Base-by-base conservation (phyloP, 2,797 vertebrate species). In the Cheirogaleus major region DNA sequence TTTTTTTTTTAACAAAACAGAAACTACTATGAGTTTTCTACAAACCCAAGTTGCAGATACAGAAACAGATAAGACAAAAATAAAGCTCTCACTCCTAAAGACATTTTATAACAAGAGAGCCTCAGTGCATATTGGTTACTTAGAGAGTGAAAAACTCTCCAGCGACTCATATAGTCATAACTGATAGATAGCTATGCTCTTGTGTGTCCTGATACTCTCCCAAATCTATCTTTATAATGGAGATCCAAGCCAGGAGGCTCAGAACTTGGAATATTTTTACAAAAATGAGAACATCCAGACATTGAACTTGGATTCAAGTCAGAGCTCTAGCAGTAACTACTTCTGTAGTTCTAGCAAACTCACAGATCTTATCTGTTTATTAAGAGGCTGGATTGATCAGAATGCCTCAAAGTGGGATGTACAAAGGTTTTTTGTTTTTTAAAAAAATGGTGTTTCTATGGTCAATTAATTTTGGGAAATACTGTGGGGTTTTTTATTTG, bases 1-100 rank as follows among this genome's bases (percentile, higher is more conserved):
- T 95, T 94, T 91, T 20, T 45, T 96, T 96, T 95, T 95, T 55
- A 69, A 91, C 35, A 96, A 97, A 95, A 72, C 9, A 82, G 57
- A 81, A 1, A 0, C 38, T 81, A 13, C 73, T 57, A 88, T 95
- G n/a, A 32, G 0, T 65, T 96, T 0, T 1, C 70, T 41, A 57
- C 61, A 93, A 97, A 92, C 72, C 79, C 14, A 95, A 91, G 57
- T 59, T 89, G 92, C 43, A 93, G 70, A 89, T 84, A 89, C 76
- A 85, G 90, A 95, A 84, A 83, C 50, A n/a, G 2, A 70, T 50
- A 75, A 90, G 91, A 92, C n/a, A 13, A 93, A 92, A 95, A 94
- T 75, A 95, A 95, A 96, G 92, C 52, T 50, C 52, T 92, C 50
- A 48, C 15, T 95, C 8, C 18, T 94, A 1, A 73, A 83, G 82